A percentile compares a stretch with the other conserved stretches of the same genome.
Conservation (phyloP, 2,888 invertebrate species). For the Euphydryas editha region DNA sequence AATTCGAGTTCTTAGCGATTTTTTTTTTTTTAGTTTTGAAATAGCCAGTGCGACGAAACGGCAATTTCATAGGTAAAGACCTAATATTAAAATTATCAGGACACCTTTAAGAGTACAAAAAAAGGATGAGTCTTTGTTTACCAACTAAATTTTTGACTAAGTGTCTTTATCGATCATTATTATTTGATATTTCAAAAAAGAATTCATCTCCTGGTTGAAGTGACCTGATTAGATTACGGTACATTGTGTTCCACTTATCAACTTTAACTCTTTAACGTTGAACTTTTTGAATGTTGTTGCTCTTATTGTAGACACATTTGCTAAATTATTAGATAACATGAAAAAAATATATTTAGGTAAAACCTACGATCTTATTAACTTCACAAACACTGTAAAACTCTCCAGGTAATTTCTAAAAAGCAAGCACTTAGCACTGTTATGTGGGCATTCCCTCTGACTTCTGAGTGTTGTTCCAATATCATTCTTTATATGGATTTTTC, state of each 20-base stretch:
- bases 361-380: not conserved
- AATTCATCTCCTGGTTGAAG: constrained; percentile 49
- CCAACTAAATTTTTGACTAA: not conserved
- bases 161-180: constrained; percentile 25
- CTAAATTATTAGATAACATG: not conserved
- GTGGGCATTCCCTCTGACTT: constrained; percentile 15
- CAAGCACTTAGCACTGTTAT: constrained; percentile 31
- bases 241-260: constrained; percentile 73
- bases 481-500: too few species aligned
- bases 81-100: too few species aligned
- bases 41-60: too few species aligned
- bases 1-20: too few species aligned
- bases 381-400: constrained; percentile 10
- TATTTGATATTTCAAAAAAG: constrained; percentile 39
- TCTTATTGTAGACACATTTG: not conserved
- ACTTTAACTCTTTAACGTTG: constrained; percentile 29
- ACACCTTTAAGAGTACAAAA: too few species aligned
- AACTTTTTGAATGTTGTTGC: constrained; percentile 24
- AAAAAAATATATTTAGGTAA: too few species aligned
- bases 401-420: constrained; percentile 23
- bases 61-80: too few species aligned
- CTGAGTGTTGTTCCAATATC: not conserved
- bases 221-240: constrained; percentile 70
- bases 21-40: too few species aligned
- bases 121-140: not conserved